Conservation (phyloP, 64 coral and sea anemone genomes). For the Montipora cactus region DNA sequence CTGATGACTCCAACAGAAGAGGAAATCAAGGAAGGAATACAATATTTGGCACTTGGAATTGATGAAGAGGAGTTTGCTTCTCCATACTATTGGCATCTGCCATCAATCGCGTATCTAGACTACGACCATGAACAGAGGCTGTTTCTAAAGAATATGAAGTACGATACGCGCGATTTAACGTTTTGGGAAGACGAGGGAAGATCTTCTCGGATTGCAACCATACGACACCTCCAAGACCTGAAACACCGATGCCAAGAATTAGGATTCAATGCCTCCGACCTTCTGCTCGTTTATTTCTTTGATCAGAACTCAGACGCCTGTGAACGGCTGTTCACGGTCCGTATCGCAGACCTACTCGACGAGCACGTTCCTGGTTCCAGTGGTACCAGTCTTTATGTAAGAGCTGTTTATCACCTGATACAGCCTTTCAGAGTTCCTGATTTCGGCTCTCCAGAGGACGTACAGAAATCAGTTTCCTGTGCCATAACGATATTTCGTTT, state of each 20-base stretch:
- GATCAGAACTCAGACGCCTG: constrained; percentile 45
- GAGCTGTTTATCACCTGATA: constrained; percentile 17
- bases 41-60: too few species aligned
- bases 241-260: constrained; percentile 43
- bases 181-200: constrained; percentile 53
- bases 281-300: constrained; percentile 29
- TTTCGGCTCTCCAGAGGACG: constrained; percentile 10
- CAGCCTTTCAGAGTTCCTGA: not conserved
- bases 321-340: constrained; percentile 42
- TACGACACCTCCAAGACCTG: constrained; percentile 54
- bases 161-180: constrained; percentile 58
- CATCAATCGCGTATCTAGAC: too few species aligned
- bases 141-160: constrained; percentile 64
- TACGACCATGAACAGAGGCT: constrained; percentile 12
- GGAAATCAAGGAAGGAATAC: too few species aligned
- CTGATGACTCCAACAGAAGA: too few species aligned
- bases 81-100: too few species aligned
- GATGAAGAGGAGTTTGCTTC: too few species aligned
- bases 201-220: constrained; percentile 15
- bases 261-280: constrained; percentile 14
- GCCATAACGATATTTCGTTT: constrained; percentile 3
- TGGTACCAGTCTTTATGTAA: constrained; percentile 54
- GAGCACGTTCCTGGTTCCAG: constrained; percentile 38
- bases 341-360: constrained; percentile 57
- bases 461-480: constrained; percentile 39